Conservation (phyloP, 2,113 vertebrate species). For the Silurus meridionalis region DNA sequence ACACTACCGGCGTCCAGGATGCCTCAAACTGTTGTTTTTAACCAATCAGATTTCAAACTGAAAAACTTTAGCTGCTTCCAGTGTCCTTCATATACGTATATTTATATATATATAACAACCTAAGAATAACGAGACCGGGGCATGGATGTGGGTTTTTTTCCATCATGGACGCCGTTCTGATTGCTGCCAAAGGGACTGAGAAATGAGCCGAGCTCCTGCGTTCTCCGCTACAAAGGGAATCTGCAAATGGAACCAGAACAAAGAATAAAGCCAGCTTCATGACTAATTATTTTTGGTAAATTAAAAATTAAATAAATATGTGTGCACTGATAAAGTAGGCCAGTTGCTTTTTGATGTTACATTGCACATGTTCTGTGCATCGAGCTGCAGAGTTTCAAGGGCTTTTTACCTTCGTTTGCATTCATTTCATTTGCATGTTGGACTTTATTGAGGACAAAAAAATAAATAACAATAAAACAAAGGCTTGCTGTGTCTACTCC, state of each 20-base stretch:
- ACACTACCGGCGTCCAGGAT: no score
- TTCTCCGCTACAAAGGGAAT: conserved; percentile 44
- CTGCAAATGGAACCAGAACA: conserved; percentile 44
- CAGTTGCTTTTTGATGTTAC: conserved; percentile 51
- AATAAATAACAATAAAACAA: conserved; percentile 6
- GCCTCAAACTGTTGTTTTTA: no score
- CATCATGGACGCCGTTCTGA: conserved; percentile 41
- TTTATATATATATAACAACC: not conserved
- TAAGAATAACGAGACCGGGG: conserved; percentile 4
- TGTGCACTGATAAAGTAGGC: conserved; percentile 36
- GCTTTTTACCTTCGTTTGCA: not conserved
- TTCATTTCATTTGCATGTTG: conserved; percentile 25
- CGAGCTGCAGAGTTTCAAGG: conserved; percentile 28
- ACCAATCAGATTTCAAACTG: no score
- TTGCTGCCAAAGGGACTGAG: conserved; percentile 40
- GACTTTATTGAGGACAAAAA: not conserved
- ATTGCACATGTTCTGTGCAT: conserved; percentile 17
- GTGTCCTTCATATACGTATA: not conserved
- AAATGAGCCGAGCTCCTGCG: conserved; percentile 39
- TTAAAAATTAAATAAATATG: conserved; percentile 53
- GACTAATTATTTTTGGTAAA: conserved; percentile 49
- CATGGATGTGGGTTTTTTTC: conserved; percentile 14
- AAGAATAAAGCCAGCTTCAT: conserved; percentile 48
- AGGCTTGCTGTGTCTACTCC: not conserved
- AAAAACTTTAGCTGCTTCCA: not conserved